Conservation (phyloP, 2,113 vertebrate genomes). For the Condylura cristata region DNA sequence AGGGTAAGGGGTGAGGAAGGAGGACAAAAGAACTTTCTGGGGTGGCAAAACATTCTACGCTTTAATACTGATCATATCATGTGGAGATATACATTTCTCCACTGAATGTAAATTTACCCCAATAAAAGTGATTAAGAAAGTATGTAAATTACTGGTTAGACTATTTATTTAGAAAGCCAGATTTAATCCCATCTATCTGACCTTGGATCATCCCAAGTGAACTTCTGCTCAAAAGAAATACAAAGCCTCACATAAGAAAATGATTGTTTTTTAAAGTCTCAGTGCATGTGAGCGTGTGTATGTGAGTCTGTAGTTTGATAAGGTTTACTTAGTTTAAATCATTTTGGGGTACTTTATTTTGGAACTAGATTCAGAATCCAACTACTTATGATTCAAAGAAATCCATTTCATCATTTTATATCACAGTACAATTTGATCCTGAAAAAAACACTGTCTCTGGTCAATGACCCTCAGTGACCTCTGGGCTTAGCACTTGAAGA, state of each 20-base stretch:
- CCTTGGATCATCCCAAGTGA: not conserved
- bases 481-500: not conserved
- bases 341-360: conserved; percentile 30
- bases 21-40: not conserved
- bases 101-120: not conserved
- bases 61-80: not conserved
- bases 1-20: not conserved
- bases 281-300: not conserved
- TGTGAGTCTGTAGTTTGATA: not conserved
- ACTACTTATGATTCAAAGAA: not conserved
- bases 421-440: not conserved
- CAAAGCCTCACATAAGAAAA: conserved; percentile 42
- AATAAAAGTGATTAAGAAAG: not conserved
- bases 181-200: not conserved
- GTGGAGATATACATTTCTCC: not conserved
- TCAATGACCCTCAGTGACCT: not conserved
- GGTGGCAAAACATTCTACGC: not conserved
- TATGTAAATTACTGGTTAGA: not conserved
- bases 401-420: conserved; percentile 39
- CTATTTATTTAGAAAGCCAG: not conserved
- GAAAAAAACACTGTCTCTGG: not conserved
- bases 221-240: not conserved
- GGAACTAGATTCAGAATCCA: conserved; percentile 36
- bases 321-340: not conserved
- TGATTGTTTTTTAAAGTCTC: not conserved